Evolutionary conservation across 2,888 invertebrate species (phyloP), one percentile per base, ranked within the genome.

Genomic region (Caenorhabditis angaria): DNA sequence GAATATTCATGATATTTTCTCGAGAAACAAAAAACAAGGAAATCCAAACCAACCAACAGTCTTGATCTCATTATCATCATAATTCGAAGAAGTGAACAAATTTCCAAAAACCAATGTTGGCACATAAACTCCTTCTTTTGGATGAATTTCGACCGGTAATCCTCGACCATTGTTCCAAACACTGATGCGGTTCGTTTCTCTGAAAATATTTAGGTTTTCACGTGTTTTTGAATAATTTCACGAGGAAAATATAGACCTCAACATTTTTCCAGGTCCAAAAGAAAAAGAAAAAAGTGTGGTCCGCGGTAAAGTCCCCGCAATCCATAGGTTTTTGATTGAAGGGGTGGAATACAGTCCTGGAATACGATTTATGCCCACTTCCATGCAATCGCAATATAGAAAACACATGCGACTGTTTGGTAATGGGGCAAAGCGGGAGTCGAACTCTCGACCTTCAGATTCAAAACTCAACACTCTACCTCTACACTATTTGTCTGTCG

Each of bases 61-160:
- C 90, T 97, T 97, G 88, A 94, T 93, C 88, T 97, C 94, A 80
- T 93, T 93, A 82, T 99, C 99, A 88, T 99, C 94, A 88, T 96
- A 99, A 88, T 99, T 99, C 6, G 96, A 97, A 0, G 97, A 97
- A 14, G 97, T 99, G 82, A 97, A 89, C 27, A 99, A 90, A 89
- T 97, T 95, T 8, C 99, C 99, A 88, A 99, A 99, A 83, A 99
- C 97, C 93, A 99, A 93, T 0, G 97, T 94, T 0, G 99, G 97
- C 3, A 99, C 96, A 89, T 91, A 97, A 94, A 99, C 95, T 82
- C 97, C 47, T 59, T 76, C 76, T 0, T 53, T 27, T 3, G 76
- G 75, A 53, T 79, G 79, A 29, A 66, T 53, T 35, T 74, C 74
- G 18, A 81, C 68, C 0, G 79, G 79, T 61, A 81, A 56, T 8